phyloP scores from a whole-genome alignment of 2,797 vertebrate species.

The Centroberyx gerrardi region DNA sequence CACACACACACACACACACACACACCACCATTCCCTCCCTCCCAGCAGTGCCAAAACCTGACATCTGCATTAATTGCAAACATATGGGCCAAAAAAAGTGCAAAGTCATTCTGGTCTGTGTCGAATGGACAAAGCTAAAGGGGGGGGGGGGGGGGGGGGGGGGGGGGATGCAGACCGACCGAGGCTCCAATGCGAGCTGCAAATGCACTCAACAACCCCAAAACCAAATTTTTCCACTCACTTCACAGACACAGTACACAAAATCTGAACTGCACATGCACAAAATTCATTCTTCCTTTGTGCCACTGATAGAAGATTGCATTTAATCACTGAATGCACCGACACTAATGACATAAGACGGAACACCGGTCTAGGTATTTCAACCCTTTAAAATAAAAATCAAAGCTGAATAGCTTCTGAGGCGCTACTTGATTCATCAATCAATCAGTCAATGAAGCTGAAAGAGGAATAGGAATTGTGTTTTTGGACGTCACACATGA shows the following conservation, averaged over 20 bases:
- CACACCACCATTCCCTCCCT: background rate
- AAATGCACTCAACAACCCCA: conserved; percentile 40
- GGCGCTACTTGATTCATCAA: too few species aligned
- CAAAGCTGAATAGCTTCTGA: too few species aligned
- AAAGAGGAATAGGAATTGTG: too few species aligned
- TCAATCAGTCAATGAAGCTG: too few species aligned
- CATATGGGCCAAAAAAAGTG: conserved; percentile 79
- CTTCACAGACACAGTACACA: background rate
- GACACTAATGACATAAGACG: too few species aligned
- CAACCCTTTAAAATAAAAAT: too few species aligned
- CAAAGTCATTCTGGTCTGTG: conserved; percentile 78
- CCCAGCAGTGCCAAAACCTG: conserved; percentile 11
- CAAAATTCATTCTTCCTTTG: background rate
- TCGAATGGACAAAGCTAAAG: conserved; percentile 6
- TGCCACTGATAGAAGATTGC: background rate
- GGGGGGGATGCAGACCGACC: background rate
- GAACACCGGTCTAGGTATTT: too few species aligned
- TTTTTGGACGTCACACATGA: too few species aligned
- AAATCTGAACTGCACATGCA: too few species aligned
- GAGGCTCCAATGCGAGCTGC: background rate
- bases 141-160: background rate
- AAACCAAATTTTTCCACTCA: conserved; percentile 15
- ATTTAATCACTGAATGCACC: too few species aligned
- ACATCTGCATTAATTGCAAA: conserved; percentile 72
- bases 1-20: background rate